phyloP scores from a whole-genome alignment of 2,797 vertebrate genomes.

The Tamandua tetradactyla region DNA sequence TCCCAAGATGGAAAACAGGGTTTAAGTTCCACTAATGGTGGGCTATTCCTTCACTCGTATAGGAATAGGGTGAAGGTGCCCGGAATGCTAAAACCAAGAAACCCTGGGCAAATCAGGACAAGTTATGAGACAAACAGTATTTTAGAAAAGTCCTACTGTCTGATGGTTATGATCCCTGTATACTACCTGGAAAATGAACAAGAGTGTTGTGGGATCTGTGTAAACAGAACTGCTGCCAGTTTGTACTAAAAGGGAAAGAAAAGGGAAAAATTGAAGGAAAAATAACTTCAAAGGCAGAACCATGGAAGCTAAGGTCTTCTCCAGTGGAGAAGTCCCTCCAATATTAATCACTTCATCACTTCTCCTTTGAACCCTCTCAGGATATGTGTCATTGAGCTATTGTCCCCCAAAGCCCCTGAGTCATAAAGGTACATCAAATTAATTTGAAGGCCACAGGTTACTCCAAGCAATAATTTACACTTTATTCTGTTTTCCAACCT shows the following conservation, averaged over 20 bases:
- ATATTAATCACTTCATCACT: background rate
- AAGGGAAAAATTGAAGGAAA: no score
- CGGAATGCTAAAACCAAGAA: background rate
- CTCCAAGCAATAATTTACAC: conserved; percentile 15
- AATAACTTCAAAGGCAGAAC: no score
- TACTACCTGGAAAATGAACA: no score
- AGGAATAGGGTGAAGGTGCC: background rate
- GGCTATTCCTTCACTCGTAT: background rate
- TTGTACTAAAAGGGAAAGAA: no score
- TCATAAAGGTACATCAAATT: background rate
- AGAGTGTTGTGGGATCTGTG: no score
- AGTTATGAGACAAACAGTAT: background rate
- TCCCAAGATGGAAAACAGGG: background rate
- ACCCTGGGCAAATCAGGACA: background rate
- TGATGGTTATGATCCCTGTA: no score
- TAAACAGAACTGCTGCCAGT: no score
- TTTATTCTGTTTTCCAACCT: background rate
- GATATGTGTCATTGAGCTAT: background rate
- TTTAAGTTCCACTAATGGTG: background rate
- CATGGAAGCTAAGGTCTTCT: no score
- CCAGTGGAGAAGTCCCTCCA: background rate
- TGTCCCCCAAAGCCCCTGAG: background rate
- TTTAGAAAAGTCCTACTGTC: background rate
- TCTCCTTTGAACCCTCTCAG: background rate
- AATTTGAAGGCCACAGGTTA: background rate